A percentile compares a stretch with the other conserved stretches of the same genome.
phyloP scores from a whole-genome alignment of 2,113 vertebrate species.

The Phaetusa simplex region DNA sequence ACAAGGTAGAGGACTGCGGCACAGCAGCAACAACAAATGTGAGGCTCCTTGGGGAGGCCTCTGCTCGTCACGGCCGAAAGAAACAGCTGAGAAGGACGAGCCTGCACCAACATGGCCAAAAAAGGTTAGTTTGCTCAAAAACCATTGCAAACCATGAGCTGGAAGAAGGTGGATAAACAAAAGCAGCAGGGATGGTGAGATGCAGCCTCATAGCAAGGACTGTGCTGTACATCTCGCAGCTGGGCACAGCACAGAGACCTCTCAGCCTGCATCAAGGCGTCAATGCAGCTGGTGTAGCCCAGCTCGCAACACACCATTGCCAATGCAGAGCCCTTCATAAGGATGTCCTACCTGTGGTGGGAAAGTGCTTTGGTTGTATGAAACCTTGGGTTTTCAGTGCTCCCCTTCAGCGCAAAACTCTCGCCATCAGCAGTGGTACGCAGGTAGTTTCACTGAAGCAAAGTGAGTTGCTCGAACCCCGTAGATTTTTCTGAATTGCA shows the following conservation, averaged over 20 bases:
- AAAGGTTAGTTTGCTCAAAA: neutral
- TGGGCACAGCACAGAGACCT: neutral
- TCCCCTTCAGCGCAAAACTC: neutral
- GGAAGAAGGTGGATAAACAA: neutral
- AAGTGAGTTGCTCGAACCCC: neutral
- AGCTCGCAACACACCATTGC: neutral
- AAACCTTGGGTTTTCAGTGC: neutral
- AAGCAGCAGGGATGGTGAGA: neutral
- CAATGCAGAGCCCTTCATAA: neutral
- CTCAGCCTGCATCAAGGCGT: neutral
- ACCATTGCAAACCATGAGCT: neutral
- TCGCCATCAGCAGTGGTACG: no score
- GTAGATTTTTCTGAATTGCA: neutral
- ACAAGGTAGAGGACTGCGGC: neutral
- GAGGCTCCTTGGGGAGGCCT: neutral
- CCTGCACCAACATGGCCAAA: neutral
- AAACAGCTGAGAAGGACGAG: neutral
- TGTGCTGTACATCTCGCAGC: neutral
- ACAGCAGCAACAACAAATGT: neutral
- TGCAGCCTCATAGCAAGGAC: neutral
- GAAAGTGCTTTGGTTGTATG: neutral
- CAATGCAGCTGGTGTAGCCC: neutral
- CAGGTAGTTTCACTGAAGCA: accelerated
- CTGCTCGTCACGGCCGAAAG: neutral
- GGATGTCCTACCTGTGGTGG: neutral